These are phyloP conservation scores for Hyles lineata DNA, from an alignment of 2,888 invertebrate genomes.

Conservation along the genomic window DNA sequence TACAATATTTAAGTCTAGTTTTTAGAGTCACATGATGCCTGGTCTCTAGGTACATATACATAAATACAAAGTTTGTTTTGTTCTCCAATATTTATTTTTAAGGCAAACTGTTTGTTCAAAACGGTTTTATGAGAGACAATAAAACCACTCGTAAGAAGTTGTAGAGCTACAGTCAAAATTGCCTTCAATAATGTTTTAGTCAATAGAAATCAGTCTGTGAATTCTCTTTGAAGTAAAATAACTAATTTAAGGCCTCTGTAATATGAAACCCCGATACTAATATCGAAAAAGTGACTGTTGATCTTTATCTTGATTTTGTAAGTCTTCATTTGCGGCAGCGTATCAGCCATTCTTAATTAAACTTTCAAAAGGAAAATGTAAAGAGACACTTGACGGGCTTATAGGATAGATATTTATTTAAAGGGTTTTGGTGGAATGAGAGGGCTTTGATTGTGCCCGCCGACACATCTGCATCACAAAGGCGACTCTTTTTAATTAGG, in stretches of 20 bases:
- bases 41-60: too few relatives aligned
- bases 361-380: conserved; percentile 50
- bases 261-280: neutral
- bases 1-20: too few relatives aligned
- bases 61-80: too few relatives aligned
- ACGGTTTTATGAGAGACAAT: too few relatives aligned
- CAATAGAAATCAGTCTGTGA: too few relatives aligned
- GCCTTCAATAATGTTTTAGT: too few relatives aligned
- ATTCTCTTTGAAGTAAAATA: too few relatives aligned
- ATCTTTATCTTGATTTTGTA: conserved; percentile 39
- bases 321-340: conserved; percentile 47
- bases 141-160: too few relatives aligned
- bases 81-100: too few relatives aligned
- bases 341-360: conserved; percentile 53
- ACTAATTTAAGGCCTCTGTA: conserved; percentile 29
- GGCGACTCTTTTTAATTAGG: conserved; percentile 76
- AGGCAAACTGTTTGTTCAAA: too few relatives aligned
- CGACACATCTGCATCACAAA: conserved; percentile 75
- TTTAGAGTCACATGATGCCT: too few relatives aligned
- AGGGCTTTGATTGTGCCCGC: conserved; percentile 63
- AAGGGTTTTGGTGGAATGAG: conserved; percentile 58
- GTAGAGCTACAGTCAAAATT: too few relatives aligned
- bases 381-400: conserved; percentile 44
- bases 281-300: conserved; percentile 18
- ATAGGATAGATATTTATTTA: conserved; percentile 61